These are phyloP conservation scores for Prinia subflava DNA, from an alignment of 2,113 vertebrate species.

Conservation along the genomic window DNA sequence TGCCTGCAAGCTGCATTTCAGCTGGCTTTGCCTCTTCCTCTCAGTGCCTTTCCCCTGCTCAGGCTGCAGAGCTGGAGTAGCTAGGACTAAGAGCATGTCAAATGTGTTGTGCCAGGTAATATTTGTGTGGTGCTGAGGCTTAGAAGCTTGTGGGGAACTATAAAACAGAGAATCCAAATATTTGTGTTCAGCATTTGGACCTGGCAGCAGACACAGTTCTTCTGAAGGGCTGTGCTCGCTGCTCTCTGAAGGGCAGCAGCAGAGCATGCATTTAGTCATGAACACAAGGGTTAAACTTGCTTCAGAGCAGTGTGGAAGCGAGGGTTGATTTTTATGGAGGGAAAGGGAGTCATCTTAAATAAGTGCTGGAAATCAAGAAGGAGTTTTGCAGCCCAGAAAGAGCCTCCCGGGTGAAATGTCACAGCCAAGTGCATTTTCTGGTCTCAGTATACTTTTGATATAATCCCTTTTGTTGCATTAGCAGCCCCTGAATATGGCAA, in stretches of 20 bases:
- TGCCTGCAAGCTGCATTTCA: neutral
- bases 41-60: neutral
- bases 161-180: neutral
- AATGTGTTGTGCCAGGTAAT: neutral
- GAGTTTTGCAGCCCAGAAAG: conserved; percentile 21
- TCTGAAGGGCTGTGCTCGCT: neutral
- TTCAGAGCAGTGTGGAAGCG: neutral
- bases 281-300: neutral
- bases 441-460: conserved; percentile 22
- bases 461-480: conserved; percentile 34
- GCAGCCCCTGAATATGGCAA: neutral
- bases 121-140: neutral
- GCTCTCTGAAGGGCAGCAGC: neutral
- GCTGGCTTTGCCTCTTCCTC: neutral
- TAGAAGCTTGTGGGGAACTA: neutral
- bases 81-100: neutral
- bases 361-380: conserved; percentile 18
- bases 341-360: conserved; percentile 23
- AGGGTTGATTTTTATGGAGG: conserved; percentile 35
- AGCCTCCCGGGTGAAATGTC: neutral
- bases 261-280: neutral
- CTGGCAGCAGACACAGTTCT: neutral
- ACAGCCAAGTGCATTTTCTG: conserved; percentile 26
- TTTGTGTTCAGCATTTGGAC: neutral
- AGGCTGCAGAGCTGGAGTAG: neutral